Base-by-base conservation (phyloP, 2,888 invertebrate species). In the Pollenia amentaria region DNA sequence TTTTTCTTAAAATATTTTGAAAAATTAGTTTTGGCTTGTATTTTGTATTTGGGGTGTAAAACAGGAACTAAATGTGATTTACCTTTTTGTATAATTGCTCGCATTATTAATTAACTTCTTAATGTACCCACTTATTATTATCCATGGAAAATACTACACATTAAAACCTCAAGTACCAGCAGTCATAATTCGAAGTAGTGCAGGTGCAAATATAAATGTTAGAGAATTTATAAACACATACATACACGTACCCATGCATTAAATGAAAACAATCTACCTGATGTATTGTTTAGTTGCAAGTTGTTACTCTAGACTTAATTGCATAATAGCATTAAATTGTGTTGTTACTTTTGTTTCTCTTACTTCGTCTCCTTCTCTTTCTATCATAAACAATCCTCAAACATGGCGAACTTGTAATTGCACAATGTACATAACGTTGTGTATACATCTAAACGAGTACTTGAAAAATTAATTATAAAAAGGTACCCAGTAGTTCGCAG, bases 301-400 rank as follows among this genome's bases (percentile, higher is more conserved):
- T 77, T 83, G 62, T 64, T 76, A 38, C 82, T 70, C 29, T 57
- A 55, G 40, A 75, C 57, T 79, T 86, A 86, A 86, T 86, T 82
- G 86, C 79, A 79, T 83, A 83, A 83, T 86, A 83, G 83, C 79
- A 79, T 83, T 86, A 70, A 62, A 65, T 64, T 64, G 72, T 78
- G 46, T 67, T 67, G 67, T 46, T 57, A 57, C 57, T 40, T 69
- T 69, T 67, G 60, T 60, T 77, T 44, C 53, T 48, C 76, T 29
- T 29, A 6, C 4, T 3, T 1, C 6, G 29, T 29, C 6, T 53
- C 62, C 9, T 2, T 69, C 55, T 60, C 40, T 4, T 40, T 62
- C 38, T 38, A 40, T 53, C 14, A 3, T 60, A 60, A 4, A n/a
- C 12, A 51, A 40, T 38, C 3, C 12, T 38, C 9, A n/a, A n/a